Evolutionary conservation across 2,888 invertebrate species (phyloP).

Genomic region (Teleogryllus oceanicus): DNA sequence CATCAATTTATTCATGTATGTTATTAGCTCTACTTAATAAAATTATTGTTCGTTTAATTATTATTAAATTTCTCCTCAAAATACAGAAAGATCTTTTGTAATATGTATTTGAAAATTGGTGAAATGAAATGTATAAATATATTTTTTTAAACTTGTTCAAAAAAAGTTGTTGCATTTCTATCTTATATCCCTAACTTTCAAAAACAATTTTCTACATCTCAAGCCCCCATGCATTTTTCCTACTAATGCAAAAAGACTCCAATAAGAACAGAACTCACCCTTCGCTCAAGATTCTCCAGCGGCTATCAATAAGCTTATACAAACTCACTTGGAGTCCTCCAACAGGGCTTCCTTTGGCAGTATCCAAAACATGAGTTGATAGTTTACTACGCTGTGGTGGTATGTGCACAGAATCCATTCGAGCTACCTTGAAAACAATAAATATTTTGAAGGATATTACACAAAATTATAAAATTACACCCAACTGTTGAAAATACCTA

Average conservation of each 20-base stretch:
- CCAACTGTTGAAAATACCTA: not conserved
- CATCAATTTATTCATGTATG: too few relatives aligned
- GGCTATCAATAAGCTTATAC: slow-evolving; percentile 60
- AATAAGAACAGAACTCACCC: slow-evolving; percentile 36
- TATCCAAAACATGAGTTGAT: slow-evolving; percentile 73
- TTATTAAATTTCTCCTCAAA: too few relatives aligned
- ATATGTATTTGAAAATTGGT: too few relatives aligned
- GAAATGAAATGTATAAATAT: not conserved
- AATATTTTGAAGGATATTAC: not conserved
- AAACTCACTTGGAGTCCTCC: slow-evolving; percentile 63
- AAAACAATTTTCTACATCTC: too few relatives aligned
- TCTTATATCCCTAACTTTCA: too few relatives aligned
- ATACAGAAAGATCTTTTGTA: too few relatives aligned
- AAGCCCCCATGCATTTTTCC: too few relatives aligned
- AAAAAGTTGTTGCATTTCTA: not conserved
- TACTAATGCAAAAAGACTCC: too few relatives aligned
- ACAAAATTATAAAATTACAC: not conserved
- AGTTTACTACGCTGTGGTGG: slow-evolving; percentile 49
- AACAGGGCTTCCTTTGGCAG: slow-evolving; percentile 64
- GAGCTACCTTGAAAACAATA: not conserved
- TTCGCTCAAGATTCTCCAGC: slow-evolving; percentile 60
- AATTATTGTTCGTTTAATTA: too few relatives aligned
- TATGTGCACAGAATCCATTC: not conserved
- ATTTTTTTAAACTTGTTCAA: not conserved
- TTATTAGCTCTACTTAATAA: too few relatives aligned